Evolutionary conservation across 92 coral and sea anemone genomes (phyloP).

Genomic region (Epizoanthus ramosus): DNA sequence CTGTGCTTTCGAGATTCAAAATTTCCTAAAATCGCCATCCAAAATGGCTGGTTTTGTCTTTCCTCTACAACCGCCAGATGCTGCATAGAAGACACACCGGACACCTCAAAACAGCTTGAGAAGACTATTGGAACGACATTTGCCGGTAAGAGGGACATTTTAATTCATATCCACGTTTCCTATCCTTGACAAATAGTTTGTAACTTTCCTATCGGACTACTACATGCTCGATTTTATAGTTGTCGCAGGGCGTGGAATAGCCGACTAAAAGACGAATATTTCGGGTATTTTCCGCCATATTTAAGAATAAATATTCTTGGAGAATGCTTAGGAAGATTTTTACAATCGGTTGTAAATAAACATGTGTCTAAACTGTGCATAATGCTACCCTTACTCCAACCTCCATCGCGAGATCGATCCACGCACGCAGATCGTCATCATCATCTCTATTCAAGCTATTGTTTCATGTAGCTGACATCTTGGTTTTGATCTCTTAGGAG

Average conservation of each 20-base stretch:
- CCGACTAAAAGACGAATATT: conserved; percentile 66
- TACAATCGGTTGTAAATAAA: conserved; percentile 87
- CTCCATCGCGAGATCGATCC: conserved; percentile 72
- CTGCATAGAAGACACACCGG: conserved; percentile 74
- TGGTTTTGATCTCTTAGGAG: conserved; percentile 84
- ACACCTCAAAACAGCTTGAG: conserved; percentile 64
- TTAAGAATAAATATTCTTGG: conserved; percentile 46
- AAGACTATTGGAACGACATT: conserved; percentile 71
- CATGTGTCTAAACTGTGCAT: conserved; percentile 83
- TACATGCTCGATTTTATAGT: conserved; percentile 83
- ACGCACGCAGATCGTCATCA: conserved; percentile 88
- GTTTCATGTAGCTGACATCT: conserved; percentile 81
- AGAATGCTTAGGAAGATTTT: conserved; percentile 69
- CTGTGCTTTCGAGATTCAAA: conserved; percentile 93
- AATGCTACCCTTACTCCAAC: conserved; percentile 72
- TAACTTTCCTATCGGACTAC: conserved; percentile 95
- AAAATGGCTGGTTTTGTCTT: conserved; percentile 99
- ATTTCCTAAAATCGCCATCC: conserved; percentile 99
- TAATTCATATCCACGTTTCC: conserved; percentile 85
- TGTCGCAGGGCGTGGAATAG: conserved; percentile 93
- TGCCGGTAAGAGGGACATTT: conserved; percentile 91
- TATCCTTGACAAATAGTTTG: conserved; percentile 87
- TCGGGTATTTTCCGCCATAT: conserved; percentile 48
- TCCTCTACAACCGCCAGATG: conserved; percentile 85
- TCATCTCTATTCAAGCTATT: conserved; percentile 80